A percentile compares a stretch with the other conserved stretches of the same genome.
These are phyloP conservation scores for Alligator mississippiensis DNA, from an alignment of 2,113 vertebrate genomes.

Conservation along the genomic window DNA sequence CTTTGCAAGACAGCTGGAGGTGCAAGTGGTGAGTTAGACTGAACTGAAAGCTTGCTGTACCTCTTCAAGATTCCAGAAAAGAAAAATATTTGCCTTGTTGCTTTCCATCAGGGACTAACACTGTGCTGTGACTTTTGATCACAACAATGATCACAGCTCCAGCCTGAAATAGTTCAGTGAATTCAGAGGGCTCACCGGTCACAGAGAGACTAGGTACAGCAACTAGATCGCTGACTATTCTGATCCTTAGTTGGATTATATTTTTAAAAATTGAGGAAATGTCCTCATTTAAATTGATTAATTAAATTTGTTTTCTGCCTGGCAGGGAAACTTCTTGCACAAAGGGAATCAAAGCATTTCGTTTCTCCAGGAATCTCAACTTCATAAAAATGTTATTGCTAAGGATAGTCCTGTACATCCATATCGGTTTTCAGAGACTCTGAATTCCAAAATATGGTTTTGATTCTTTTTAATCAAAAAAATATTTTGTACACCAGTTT, in stretches of 20 bases:
- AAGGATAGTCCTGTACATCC: neutral
- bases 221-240: neutral
- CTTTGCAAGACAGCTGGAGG: neutral
- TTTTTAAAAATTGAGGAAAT: neutral
- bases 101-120: neutral
- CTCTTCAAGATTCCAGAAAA: neutral
- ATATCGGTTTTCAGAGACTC: neutral
- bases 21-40: neutral
- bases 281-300: neutral
- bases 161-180: neutral
- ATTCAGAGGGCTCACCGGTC: neutral
- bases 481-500: neutral
- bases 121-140: neutral
- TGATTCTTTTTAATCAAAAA: neutral
- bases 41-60: neutral
- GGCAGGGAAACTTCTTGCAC: neutral
- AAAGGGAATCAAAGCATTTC: rapidly evolving
- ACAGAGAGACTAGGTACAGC: neutral
- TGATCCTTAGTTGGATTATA: neutral
- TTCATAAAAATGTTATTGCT: neutral
- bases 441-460: neutral
- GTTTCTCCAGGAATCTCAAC: neutral
- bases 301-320: neutral
- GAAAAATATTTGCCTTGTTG: neutral
- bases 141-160: neutral